Evolutionary conservation across 2,797 vertebrate genomes (phyloP), one percentile per base, ranked within the genome.

Genomic region (Sebastes diploproa): DNA sequence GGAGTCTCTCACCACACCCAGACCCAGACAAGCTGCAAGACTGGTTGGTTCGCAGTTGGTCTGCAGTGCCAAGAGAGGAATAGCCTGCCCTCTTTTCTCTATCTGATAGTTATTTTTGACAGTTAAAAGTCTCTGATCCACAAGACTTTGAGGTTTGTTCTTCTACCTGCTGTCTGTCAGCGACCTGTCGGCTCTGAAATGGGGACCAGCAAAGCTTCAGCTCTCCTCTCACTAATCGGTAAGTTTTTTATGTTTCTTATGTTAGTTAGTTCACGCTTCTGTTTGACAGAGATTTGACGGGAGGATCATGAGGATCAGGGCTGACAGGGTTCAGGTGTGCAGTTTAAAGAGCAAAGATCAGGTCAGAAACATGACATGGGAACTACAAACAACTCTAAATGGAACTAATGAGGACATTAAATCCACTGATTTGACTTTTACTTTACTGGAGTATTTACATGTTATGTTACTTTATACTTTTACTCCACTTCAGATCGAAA

Each of bases 1-100:
- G 23, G 67, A 70, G 56, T 82, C 23, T 78, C 56, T 71, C 84
- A 84, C 89, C 92, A 91, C 92, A 90, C 92, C 89, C 89, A 82
- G 56, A 90, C 92, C 90, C 89, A 82, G 59, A 59, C 62, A 14
- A 16, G 42, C 42, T 18, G 25, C 79, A 84, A 6, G 32, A 34
- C 10, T 22, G 25, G 62, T 63, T 78, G 56, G 59, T 63, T 77
- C 86, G 23, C 13, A 46, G 13, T 23, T 32, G 9, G 25, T 18
- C 34, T 38, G 7, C 23, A 18, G 14, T 25, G 2, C 6, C 34
- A 18, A 20, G 4, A 23, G 66, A 65, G 14, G 14, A 72, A 30
- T 64, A 68, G 27, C 52, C 69, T 61, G 9, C 72, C 62, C 22
- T 12, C 5, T 18, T 30, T 56, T 54, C 32, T 46, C 42, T 18